phyloP scores from a whole-genome alignment of 1,140 invertebrate genomes.

The Octopus bimaculoides region DNA sequence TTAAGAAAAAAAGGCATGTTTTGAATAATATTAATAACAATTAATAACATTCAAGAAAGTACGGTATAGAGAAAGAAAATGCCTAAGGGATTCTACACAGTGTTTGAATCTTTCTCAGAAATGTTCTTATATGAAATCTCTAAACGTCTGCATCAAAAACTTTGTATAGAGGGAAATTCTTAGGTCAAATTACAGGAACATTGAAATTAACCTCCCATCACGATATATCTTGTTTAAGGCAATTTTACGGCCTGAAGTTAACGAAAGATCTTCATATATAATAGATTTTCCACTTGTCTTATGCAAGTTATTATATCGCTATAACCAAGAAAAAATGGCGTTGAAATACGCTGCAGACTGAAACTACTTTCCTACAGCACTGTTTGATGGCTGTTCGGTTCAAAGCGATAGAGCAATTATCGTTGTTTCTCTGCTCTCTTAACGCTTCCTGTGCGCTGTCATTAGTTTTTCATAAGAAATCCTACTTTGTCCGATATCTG shows the following conservation, averaged over 20 bases:
- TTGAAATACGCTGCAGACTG: neutral
- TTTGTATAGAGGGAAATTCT: conserved; percentile 1
- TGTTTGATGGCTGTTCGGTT: conserved; percentile 5
- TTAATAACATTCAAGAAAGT: too few relatives aligned
- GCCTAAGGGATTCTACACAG: too few relatives aligned
- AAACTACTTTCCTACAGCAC: neutral
- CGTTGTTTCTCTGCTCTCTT: conserved; percentile 2
- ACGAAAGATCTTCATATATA: neutral
- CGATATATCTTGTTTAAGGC: neutral
- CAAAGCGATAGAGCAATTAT: neutral
- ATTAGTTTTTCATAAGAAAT: conserved; percentile 6
- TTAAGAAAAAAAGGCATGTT: too few relatives aligned
- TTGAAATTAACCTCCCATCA: neutral
- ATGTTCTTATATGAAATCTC: too few relatives aligned
- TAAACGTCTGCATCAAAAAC: too few relatives aligned
- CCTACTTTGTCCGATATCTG: neutral
- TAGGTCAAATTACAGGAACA: conserved; percentile 5
- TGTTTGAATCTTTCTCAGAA: too few relatives aligned
- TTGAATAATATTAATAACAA: too few relatives aligned
- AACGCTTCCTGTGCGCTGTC: conserved; percentile 9
- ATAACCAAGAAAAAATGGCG: neutral
- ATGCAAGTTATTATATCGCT: neutral
- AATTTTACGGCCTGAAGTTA: neutral
- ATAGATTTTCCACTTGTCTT: neutral
- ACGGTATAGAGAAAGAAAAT: too few relatives aligned